A percentile compares a stretch with the other conserved stretches of the same genome.
These are phyloP conservation scores for Epinephelus moara DNA, from an alignment of 2,113 vertebrate genomes.

Conservation along the genomic window DNA sequence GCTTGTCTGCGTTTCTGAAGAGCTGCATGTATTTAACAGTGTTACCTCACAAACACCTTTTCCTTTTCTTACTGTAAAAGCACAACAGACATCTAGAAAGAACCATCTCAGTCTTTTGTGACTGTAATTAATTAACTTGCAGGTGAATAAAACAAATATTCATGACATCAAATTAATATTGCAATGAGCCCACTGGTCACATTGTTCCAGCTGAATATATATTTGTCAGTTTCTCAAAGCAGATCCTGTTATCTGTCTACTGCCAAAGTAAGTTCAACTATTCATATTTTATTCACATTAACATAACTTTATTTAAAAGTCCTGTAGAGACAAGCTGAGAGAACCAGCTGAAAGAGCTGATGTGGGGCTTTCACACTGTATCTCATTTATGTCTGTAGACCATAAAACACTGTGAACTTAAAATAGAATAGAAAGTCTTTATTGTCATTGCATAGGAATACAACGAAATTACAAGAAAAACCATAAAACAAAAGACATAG, in stretches of 20 bases:
- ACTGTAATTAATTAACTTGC: not conserved
- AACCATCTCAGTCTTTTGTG: not conserved
- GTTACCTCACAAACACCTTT: not conserved
- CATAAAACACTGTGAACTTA: too few relatives aligned
- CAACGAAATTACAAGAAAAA: too few relatives aligned
- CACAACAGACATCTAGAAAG: not conserved
- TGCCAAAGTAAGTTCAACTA: not conserved
- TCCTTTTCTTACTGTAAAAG: too few relatives aligned
- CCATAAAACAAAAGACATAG: too few relatives aligned
- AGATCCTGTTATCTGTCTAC: too few relatives aligned
- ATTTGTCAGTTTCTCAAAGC: too few relatives aligned
- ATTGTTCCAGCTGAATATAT: too few relatives aligned
- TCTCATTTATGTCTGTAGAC: not conserved
- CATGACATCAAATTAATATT: not conserved
- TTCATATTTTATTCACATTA: not conserved
- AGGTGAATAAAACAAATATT: not conserved
- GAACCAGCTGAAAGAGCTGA: too few relatives aligned
- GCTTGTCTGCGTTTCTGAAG: not conserved
- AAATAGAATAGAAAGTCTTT: too few relatives aligned
- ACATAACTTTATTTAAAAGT: not conserved
- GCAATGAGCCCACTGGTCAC: not conserved
- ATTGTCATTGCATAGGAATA: too few relatives aligned
- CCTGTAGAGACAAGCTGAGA: not conserved
- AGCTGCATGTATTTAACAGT: not conserved
- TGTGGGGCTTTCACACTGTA: not conserved